These are phyloP conservation scores for Embiotoca jacksoni DNA, from an alignment of 2,113 vertebrate species.

Conservation along the genomic window DNA sequence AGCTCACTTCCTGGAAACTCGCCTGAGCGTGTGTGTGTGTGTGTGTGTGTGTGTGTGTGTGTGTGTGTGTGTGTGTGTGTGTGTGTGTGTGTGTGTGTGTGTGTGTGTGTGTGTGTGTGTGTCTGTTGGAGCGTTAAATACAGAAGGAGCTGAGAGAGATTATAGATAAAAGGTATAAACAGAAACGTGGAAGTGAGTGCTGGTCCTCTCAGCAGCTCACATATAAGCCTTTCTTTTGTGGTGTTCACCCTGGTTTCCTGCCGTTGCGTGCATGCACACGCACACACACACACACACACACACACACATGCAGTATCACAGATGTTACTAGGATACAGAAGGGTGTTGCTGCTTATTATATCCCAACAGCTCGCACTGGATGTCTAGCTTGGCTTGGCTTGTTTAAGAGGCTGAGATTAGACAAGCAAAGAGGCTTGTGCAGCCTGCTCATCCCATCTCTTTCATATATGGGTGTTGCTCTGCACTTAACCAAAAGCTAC, in stretches of 20 bases:
- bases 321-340: conserved; percentile 81
- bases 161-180: conserved; percentile 53
- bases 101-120: conserved; percentile 29
- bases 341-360: conserved; percentile 79
- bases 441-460: conserved; percentile 49
- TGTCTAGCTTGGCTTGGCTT: conserved; percentile 62
- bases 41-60: conserved; percentile 13
- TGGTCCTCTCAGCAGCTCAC: conserved; percentile 48
- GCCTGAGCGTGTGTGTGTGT: conserved; percentile 33
- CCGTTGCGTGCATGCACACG: conserved; percentile 12
- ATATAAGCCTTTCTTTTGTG: conserved; percentile 55
- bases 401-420: conserved; percentile 74
- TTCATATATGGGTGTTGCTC: conserved; percentile 38
- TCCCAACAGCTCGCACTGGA: conserved; percentile 68
- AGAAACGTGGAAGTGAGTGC: conserved; percentile 49
- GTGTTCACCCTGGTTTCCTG: conserved; percentile 58
- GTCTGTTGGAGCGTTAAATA: conserved; percentile 44
- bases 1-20: conserved; percentile 79
- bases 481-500: conserved; percentile 33
- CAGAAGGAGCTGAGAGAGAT: conserved; percentile 39
- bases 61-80: conserved; percentile 24
- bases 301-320: conserved; percentile 42
- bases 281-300: conserved; percentile 19
- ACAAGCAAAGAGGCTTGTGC: conserved; percentile 66
- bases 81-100: background rate